Conservation (phyloP, 2,113 vertebrate genomes). For the Poecilia latipinna region DNA sequence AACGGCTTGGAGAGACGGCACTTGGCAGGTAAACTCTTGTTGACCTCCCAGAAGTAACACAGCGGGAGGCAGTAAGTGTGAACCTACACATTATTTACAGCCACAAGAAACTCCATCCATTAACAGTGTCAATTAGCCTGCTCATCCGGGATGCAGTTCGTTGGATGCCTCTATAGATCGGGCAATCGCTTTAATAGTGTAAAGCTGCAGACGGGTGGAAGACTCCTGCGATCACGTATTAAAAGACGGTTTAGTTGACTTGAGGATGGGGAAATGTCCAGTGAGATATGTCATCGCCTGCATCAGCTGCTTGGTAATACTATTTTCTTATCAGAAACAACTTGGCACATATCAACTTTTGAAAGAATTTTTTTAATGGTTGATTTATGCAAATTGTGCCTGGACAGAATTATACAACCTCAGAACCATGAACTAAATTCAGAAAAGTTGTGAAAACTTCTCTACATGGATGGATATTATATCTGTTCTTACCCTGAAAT, state of each 20-base stretch:
- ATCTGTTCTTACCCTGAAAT: conserved; percentile 25
- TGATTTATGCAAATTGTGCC: conserved; percentile 38
- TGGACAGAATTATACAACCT: conserved; percentile 46
- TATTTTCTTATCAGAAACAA: background rate
- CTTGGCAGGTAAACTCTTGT: conserved; percentile 72
- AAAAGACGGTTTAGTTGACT: conserved; percentile 19
- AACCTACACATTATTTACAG: conserved; percentile 77
- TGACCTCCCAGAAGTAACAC: conserved; percentile 67
- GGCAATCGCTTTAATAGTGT: conserved; percentile 57
- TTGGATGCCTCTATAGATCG: conserved; percentile 71
- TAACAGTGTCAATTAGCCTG: conserved; percentile 75
- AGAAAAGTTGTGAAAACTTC: conserved; percentile 33
- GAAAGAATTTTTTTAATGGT: conserved; percentile 30
- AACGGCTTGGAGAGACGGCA: conserved; percentile 44
- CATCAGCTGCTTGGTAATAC: conserved; percentile 16
- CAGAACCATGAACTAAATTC: conserved; percentile 15
- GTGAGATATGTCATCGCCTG: conserved; percentile 35
- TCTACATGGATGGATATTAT: conserved; percentile 37
- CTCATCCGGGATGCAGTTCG: conserved; percentile 71
- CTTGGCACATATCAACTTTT: conserved; percentile 7
- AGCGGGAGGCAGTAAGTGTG: conserved; percentile 66
- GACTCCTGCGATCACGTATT: conserved; percentile 24
- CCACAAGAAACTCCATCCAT: conserved; percentile 75
- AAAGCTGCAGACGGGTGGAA: conserved; percentile 12
- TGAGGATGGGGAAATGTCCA: conserved; percentile 5